These are phyloP conservation scores for Phaetusa simplex DNA, from an alignment of 2,113 vertebrate species.

Conservation along the genomic window DNA sequence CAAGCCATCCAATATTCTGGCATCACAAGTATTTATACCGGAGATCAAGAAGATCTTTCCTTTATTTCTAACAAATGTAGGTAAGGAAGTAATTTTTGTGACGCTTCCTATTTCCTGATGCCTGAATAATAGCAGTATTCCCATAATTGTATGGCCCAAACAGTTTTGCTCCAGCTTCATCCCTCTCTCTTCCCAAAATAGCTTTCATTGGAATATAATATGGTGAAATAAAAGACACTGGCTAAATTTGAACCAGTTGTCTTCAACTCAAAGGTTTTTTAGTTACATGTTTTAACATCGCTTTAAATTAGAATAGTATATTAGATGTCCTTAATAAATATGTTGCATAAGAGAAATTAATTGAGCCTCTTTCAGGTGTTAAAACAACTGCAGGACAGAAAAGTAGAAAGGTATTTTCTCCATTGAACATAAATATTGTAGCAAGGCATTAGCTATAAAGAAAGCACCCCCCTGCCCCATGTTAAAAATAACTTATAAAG, in stretches of 20 bases:
- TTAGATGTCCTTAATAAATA: background rate
- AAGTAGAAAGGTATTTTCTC: background rate
- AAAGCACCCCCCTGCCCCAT: background rate
- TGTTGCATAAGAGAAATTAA: background rate
- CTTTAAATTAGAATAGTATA: background rate
- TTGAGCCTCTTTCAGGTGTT: background rate
- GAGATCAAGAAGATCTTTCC: slow-evolving; percentile 28
- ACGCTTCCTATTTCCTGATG: slow-evolving; percentile 48
- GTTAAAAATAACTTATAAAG: background rate
- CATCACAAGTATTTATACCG: background rate
- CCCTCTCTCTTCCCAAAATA: slow-evolving; percentile 16
- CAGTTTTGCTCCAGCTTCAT: slow-evolving; percentile 22
- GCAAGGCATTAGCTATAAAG: background rate
- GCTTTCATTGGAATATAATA: background rate
- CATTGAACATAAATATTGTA: background rate
- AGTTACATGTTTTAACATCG: background rate
- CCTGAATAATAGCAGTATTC: slow-evolving; percentile 30
- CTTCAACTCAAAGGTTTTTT: background rate
- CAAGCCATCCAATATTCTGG: background rate
- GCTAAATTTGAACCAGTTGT: slow-evolving; percentile 30
- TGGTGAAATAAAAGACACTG: background rate
- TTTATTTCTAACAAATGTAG: slow-evolving; percentile 58
- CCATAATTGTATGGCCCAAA: background rate
- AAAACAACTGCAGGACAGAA: background rate
- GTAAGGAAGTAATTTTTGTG: slow-evolving; percentile 63